Base-by-base conservation (phyloP, 2,113 vertebrate genomes). In the Saguinus midas region DNA sequence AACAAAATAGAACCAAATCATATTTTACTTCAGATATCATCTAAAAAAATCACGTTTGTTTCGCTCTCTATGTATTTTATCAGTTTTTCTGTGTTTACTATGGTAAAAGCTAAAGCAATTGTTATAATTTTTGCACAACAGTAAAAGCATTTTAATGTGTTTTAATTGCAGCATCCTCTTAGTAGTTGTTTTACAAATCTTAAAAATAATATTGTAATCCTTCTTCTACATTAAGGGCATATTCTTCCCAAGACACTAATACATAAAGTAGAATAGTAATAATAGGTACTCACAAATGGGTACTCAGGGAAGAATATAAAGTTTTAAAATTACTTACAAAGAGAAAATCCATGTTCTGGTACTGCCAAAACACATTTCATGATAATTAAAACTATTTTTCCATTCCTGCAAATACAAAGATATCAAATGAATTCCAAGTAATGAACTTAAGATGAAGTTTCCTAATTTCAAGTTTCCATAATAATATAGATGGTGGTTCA, bases 351-450 rank as follows among this genome's bases (percentile, higher is more conserved):
- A 98, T 98, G 94, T 97, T 95, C 50, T 66, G 55, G 50, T 96
- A 92, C 95, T 98, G 98, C 98, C 98, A 98, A 98, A 94, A 96
- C 52, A 90, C 87, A 97, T 97, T 98, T 97, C 96, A 95, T 97
- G 97, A 97, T 93, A 98, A 98, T 95, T 96, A 97, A 98, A 98
- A 98, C 96, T 98, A 98, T 98, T 98, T 98, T 97, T 98, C 43
- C 17, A 37, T 96, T 96, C 90, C 98, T 98, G 84, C 81, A 98
- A 98, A 97, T 86, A 96, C 64, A 82, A 52, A 96, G 98, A 97
- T 95, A 93, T 55, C 95, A 96, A 97, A 97, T 97, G 97, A 95
- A 96, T 97, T 98, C 95, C 95, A 98, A 98, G 90, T 75, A 96
- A 43, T 48, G 97, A 98, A 98, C 94, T 97, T 97, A 97, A 94